phyloP scores from a whole-genome alignment of 1,140 invertebrate species.

The Bombus confusus region DNA sequence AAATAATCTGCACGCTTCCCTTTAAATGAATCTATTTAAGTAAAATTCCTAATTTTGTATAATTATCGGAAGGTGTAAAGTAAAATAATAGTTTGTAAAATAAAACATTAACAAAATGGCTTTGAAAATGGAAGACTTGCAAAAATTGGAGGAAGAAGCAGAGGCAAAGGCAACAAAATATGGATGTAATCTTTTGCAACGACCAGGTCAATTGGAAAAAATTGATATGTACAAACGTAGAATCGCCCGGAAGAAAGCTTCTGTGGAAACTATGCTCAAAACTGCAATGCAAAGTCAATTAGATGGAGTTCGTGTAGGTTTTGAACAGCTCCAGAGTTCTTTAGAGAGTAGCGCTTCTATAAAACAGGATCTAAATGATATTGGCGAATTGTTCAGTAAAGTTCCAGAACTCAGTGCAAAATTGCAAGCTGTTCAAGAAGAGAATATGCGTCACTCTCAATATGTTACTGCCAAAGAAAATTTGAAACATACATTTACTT shows the following conservation, averaged over 20 bases:
- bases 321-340: constrained; percentile 94
- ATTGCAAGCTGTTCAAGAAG: constrained; percentile 93
- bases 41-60: background rate
- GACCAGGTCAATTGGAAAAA: constrained; percentile 97
- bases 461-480: constrained; percentile 99
- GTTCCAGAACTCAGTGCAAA: constrained; percentile 89
- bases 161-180: constrained; percentile 93
- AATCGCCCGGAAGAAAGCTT: constrained; percentile 93
- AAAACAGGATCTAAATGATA: constrained; percentile 84
- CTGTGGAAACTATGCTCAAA: constrained; percentile 98
- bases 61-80: background rate
- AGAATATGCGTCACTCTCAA: constrained; percentile 96
- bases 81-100: constrained; percentile 6
- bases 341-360: constrained; percentile 91
- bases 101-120: background rate
- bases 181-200: constrained; percentile 96
- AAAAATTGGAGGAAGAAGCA: constrained; percentile 91
- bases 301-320: constrained; percentile 96
- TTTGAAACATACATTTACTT: constrained; percentile 98
- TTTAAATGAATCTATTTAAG: background rate
- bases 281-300: constrained; percentile 99
- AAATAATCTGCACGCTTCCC: constrained; percentile 8
- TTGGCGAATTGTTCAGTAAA: constrained; percentile 84
- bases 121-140: constrained; percentile 85
- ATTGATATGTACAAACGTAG: constrained; percentile 94